Evolutionary conservation across 2,113 vertebrate genomes (phyloP).

Genomic region (Struthidea cinerea): DNA sequence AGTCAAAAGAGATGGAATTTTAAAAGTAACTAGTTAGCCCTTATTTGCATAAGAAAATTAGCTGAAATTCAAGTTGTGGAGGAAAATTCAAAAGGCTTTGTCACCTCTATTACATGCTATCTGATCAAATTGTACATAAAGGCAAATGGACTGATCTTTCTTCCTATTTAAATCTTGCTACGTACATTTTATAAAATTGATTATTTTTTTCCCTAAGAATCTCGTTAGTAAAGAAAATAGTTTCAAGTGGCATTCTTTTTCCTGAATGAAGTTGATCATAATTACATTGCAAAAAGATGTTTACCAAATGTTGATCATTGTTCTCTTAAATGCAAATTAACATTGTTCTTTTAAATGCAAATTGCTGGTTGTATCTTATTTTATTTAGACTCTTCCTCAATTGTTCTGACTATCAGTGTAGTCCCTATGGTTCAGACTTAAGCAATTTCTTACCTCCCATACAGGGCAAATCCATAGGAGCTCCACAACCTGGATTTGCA

Average conservation of each 20-base stretch:
- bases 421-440: neutral
- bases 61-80: neutral
- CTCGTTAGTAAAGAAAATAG: neutral
- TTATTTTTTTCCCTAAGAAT: neutral
- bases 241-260: neutral
- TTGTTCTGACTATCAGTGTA: neutral
- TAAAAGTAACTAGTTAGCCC: neutral
- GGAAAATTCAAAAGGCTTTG: slow-evolving; percentile 17
- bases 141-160: neutral
- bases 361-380: neutral
- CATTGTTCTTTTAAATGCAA: neutral
- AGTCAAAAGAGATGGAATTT: slow-evolving; percentile 26
- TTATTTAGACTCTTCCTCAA: neutral
- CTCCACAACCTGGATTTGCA: neutral
- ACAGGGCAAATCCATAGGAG: neutral
- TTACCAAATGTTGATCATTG: neutral
- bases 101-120: slow-evolving; percentile 26
- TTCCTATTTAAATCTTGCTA: neutral
- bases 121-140: slow-evolving; percentile 25
- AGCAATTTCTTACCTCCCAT: neutral
- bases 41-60: slow-evolving; percentile 60
- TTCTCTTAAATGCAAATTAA: neutral
- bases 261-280: neutral
- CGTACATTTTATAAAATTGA: neutral
- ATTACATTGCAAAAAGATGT: neutral